phyloP scores from a whole-genome alignment of 2,797 vertebrate genomes.

The Okamejei kenojei region DNA sequence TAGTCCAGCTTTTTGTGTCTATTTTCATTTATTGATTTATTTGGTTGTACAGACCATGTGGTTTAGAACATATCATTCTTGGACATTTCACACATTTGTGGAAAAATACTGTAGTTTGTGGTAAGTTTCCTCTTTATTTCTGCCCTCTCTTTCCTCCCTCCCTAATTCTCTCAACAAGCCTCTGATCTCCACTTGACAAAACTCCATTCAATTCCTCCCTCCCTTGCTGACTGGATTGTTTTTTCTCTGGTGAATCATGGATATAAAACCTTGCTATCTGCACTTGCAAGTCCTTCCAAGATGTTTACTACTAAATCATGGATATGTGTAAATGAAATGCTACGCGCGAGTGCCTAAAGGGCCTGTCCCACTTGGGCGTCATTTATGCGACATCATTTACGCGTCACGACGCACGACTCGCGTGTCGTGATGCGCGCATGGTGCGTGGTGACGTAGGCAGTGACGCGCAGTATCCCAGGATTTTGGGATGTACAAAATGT shows the following conservation, averaged over 20 bases:
- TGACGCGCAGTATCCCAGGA: no score
- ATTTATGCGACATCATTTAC: no score
- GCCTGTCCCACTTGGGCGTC: no score
- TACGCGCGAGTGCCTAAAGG: background rate
- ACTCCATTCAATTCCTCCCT: background rate
- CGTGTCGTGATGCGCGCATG: no score
- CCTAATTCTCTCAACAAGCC: background rate
- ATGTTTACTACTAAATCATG: background rate
- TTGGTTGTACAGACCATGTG: background rate
- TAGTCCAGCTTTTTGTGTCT: no score
- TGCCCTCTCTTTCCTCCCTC: background rate
- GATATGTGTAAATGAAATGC: conserved; percentile 3
- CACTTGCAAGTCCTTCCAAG: background rate
- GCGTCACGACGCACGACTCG: no score
- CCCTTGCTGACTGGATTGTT: background rate
- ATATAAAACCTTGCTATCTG: background rate
- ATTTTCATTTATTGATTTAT: background rate
- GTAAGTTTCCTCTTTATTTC: background rate
- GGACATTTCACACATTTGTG: background rate
- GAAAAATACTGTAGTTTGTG: background rate
- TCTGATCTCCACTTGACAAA: background rate
- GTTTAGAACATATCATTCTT: background rate
- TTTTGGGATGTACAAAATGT: no score
- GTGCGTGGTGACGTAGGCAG: no score
- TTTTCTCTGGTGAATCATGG: background rate